Percentiles rank a stretch among this genome's conserved stretches.
phyloP scores from a whole-genome alignment of 2,888 invertebrate species.

The Tipula confusa region DNA sequence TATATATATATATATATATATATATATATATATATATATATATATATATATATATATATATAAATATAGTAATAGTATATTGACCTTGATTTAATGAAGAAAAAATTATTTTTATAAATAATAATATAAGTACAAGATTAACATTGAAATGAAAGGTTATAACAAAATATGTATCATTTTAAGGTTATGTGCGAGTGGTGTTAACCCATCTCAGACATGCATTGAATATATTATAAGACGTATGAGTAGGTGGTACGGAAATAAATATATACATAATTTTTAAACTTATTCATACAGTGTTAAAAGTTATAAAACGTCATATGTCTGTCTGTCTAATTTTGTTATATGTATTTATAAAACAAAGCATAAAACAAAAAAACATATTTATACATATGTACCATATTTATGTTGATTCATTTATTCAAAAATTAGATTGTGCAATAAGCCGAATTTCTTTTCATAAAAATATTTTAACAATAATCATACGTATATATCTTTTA shows the following conservation, averaged over 20 bases:
- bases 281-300: not conserved
- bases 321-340: not conserved
- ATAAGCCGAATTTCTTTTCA: not conserved
- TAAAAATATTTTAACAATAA: not conserved
- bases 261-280: not conserved
- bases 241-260: not conserved
- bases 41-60: not conserved
- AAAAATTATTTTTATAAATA: not conserved
- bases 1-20: not conserved
- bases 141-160: conserved; percentile 20
- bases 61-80: not conserved
- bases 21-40: not conserved
- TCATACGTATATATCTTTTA: not conserved
- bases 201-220: not conserved
- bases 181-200: not conserved
- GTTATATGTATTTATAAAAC: not conserved
- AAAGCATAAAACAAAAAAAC: not conserved
- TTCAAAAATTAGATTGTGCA: not conserved
- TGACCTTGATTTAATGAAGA: conserved; percentile 6
- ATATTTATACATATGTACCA: too few relatives aligned
- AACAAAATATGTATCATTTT: conserved; percentile 4
- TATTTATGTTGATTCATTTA: not conserved
- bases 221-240: not conserved
- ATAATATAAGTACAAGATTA: not conserved
- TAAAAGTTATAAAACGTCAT: not conserved